Percentiles rank a stretch among this genome's conserved stretches.
Evolutionary conservation across 2,888 invertebrate genomes (phyloP).

Genomic region (Hanleya hanleyi): DNA sequence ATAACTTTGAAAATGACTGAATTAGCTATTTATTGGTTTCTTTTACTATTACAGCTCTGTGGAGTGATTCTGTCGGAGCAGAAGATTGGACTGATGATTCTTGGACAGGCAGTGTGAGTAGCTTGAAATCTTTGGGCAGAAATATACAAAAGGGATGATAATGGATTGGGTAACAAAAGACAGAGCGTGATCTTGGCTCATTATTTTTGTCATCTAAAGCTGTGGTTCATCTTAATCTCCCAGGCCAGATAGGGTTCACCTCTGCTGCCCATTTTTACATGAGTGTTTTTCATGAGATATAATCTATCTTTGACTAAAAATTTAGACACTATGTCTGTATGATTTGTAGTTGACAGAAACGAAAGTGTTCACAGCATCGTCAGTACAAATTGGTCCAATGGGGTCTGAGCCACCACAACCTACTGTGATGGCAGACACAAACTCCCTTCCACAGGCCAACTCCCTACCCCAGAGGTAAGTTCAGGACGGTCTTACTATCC

Average conservation of each 20-base stretch:
- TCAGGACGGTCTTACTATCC: no score
- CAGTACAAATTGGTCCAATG: slow-evolving; percentile 39
- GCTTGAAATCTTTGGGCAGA: no score
- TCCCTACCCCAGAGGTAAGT: slow-evolving; percentile 17
- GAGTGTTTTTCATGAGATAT: neutral
- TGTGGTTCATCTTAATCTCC: no score
- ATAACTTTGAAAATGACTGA: no score
- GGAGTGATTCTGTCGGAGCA: slow-evolving; percentile 25
- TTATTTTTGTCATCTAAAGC: no score
- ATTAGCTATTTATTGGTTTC: no score
- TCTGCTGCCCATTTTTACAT: no score
- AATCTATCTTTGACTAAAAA: neutral
- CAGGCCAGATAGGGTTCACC: no score
- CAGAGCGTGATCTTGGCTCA: no score
- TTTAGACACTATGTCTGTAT: neutral
- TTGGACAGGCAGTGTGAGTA: slow-evolving; percentile 86
- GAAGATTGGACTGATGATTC: slow-evolving; percentile 82
- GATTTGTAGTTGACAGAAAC: slow-evolving; percentile 83
- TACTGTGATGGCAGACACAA: slow-evolving; percentile 38
- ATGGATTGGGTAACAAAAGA: no score
- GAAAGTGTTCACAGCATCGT: slow-evolving; percentile 89
- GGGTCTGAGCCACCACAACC: slow-evolving; percentile 34
- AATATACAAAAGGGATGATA: no score
- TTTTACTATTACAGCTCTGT: neutral
- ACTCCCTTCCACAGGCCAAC: slow-evolving; percentile 16